These are phyloP conservation scores for Chalcis sispes DNA, from an alignment of 2,888 invertebrate genomes.

Conservation along the genomic window DNA sequence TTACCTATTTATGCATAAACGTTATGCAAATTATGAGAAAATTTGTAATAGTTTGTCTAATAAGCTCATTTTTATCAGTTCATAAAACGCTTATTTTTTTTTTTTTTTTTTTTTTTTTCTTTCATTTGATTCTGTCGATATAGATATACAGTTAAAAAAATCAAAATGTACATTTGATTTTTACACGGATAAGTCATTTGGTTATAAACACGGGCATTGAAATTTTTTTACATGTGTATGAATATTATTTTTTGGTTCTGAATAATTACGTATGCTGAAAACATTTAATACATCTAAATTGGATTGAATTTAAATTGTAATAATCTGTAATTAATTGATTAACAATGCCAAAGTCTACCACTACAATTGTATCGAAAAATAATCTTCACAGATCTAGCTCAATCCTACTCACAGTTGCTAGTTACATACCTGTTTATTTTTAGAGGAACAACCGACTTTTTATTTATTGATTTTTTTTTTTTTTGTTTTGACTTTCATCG, in stretches of 20 bases:
- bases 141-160: conserved; percentile 19
- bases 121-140: conserved; percentile 28
- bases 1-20: no score
- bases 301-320: conserved; percentile 13
- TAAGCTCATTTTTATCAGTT: conserved; percentile 33
- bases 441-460: conserved; percentile 50
- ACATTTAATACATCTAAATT: conserved; percentile 23
- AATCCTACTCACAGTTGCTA: conserved; percentile 24
- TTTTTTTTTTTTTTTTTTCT: conserved; percentile 1
- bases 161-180: conserved; percentile 30
- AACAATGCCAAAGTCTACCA: conserved; percentile 33
- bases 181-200: conserved; percentile 36
- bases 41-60: no score
- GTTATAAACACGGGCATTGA: neutral
- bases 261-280: conserved; percentile 13
- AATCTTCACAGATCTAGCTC: conserved; percentile 47
- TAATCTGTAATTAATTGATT: conserved; percentile 15
- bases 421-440: conserved; percentile 40
- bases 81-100: conserved; percentile 14
- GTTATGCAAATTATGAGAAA: no score
- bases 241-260: conserved; percentile 39
- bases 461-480: conserved; percentile 39
- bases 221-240: conserved; percentile 34
- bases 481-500: conserved; percentile 40
- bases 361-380: conserved; percentile 56